A percentile compares a stretch with the other conserved stretches of the same genome.
Conservation (phyloP, 2,888 invertebrate species). For the Chirona hameri region DNA sequence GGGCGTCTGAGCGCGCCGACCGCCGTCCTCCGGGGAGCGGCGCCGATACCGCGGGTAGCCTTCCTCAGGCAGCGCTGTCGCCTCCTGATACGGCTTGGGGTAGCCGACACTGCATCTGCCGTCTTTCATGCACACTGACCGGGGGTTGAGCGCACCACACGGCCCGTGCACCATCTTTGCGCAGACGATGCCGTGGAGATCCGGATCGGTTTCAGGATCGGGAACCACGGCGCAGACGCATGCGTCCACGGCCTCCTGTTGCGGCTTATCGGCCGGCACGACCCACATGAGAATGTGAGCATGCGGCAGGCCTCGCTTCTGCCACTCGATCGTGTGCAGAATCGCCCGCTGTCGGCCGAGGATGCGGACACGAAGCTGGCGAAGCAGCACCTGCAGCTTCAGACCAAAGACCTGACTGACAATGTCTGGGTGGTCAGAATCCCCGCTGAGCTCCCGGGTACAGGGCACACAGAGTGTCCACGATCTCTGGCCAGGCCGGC, state of each 20-base stretch:
- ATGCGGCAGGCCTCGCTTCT: slow-evolving; percentile 34
- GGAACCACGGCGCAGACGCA: too few relatives aligned
- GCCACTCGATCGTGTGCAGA: slow-evolving; percentile 32
- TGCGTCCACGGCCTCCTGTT: neutral
- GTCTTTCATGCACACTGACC: slow-evolving; percentile 39
- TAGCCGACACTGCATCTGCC: slow-evolving; percentile 36
- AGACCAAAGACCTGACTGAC: slow-evolving; percentile 34
- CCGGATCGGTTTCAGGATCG: too few relatives aligned
- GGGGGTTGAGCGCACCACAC: slow-evolving; percentile 30
- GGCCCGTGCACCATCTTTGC: slow-evolving; percentile 37
- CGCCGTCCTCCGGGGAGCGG: too few relatives aligned
- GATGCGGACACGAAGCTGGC: slow-evolving; percentile 33
- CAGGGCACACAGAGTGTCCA: slow-evolving; percentile 34
- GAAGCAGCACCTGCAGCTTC: slow-evolving; percentile 33
- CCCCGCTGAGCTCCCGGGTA: slow-evolving; percentile 32
- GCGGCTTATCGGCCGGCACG: too few relatives aligned
- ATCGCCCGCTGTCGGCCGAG: slow-evolving; percentile 26
- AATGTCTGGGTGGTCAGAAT: slow-evolving; percentile 25
- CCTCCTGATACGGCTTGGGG: neutral
- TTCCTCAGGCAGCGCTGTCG: slow-evolving; percentile 34
- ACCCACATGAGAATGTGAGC: slow-evolving; percentile 35
- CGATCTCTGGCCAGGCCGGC: slow-evolving; percentile 40
- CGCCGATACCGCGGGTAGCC: too few relatives aligned
- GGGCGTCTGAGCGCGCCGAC: too few relatives aligned
- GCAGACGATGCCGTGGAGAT: slow-evolving; percentile 33